phyloP scores from a whole-genome alignment of 2,797 vertebrate species.

The Tenualosa thibaudeaui region DNA sequence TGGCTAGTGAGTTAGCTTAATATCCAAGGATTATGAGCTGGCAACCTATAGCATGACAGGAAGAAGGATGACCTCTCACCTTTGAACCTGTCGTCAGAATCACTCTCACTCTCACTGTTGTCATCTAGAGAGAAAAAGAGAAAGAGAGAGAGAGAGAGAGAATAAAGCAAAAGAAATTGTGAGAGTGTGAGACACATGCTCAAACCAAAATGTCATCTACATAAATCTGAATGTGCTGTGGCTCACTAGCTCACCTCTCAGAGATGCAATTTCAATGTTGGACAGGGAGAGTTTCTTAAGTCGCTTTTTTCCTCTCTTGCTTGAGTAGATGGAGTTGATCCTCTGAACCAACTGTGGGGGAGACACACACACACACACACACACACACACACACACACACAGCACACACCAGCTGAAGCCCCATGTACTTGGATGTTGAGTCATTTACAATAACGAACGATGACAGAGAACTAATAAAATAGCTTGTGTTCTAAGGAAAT shows the following conservation, averaged over 20 bases:
- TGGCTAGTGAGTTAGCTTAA: constrained; percentile 28
- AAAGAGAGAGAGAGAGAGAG: constrained; percentile 44
- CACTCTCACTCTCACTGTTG: constrained; percentile 98
- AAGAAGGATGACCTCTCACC: constrained; percentile 75
- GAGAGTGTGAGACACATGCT: neutral
- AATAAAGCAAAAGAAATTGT: constrained; percentile 59
- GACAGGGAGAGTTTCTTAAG: constrained; percentile 94
- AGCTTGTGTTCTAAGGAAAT: neutral
- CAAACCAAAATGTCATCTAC: neutral
- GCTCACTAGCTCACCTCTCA: constrained; percentile 81
- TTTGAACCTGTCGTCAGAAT: constrained; percentile 99
- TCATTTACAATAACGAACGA: constrained; percentile 15
- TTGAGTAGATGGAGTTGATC: constrained; percentile 98
- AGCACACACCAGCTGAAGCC: constrained; percentile 16
- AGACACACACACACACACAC: neutral
- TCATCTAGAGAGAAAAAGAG: constrained; percentile 85
- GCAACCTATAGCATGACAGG: neutral
- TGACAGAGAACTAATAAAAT: constrained; percentile 11
- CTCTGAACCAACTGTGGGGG: constrained; percentile 91
- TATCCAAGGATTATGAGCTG: constrained; percentile 25
- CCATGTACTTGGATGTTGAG: constrained; percentile 18
- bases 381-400: constrained; percentile 22
- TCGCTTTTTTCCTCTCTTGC: constrained; percentile 97
- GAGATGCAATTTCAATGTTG: constrained; percentile 89
- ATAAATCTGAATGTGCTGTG: neutral